Evolutionary conservation across 2,113 vertebrate genomes (phyloP).

Genomic region (Lophura nycthemera): DNA sequence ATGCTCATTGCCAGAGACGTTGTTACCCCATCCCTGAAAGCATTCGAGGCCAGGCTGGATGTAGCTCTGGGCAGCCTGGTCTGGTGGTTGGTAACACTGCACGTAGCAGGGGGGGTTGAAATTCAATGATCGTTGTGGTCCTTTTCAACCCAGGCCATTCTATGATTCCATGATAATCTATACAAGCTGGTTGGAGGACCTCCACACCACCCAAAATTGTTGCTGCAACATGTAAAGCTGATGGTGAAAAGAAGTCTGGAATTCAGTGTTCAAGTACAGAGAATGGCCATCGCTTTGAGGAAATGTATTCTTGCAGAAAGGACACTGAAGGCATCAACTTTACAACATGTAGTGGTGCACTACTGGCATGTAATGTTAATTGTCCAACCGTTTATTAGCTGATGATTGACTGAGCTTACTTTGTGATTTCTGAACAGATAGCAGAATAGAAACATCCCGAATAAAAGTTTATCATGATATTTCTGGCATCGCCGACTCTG

Average conservation of each 20-base stretch:
- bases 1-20: too few relatives aligned
- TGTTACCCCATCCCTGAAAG: too few relatives aligned
- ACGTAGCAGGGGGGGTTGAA: too few relatives aligned
- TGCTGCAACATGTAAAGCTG: background rate
- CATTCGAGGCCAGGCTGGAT: too few relatives aligned
- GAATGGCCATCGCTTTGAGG: accelerated
- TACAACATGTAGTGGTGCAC: background rate
- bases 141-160: too few relatives aligned
- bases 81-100: too few relatives aligned
- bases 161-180: background rate
- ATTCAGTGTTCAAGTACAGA: accelerated
- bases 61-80: too few relatives aligned
- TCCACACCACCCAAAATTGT: background rate
- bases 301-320: accelerated
- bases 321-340: background rate
- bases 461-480: background rate
- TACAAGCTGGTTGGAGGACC: background rate
- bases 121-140: too few relatives aligned
- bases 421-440: accelerated
- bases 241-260: background rate
- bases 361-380: background rate
- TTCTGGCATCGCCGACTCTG: background rate
- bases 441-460: background rate
- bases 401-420: background rate
- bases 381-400: background rate